phyloP scores from a whole-genome alignment of 2,797 vertebrate species.

The Rousettus madagascariensis region DNA sequence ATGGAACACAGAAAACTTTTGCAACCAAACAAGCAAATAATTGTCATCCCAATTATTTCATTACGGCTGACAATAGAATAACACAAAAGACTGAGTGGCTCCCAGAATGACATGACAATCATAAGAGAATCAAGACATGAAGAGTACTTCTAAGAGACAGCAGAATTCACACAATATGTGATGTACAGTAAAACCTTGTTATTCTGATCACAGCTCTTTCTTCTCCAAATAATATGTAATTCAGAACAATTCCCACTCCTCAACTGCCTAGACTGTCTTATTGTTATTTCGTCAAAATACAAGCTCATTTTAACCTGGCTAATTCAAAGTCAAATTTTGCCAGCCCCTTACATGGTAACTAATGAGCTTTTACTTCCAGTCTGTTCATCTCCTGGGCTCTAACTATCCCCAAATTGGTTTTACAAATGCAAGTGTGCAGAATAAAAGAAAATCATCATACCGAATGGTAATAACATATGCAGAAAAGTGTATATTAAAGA shows the following conservation, averaged over 20 bases:
- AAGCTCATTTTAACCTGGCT: slow-evolving; percentile 62
- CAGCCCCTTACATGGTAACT: slow-evolving; percentile 36
- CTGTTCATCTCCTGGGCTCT: slow-evolving; percentile 20
- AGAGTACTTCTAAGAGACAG: slow-evolving; percentile 52
- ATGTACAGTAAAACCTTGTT: slow-evolving; percentile 36
- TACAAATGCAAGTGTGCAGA: slow-evolving; percentile 3
- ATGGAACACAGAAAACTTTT: slow-evolving; percentile 65
- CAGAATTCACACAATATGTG: slow-evolving; percentile 4
- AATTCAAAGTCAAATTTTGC: slow-evolving; percentile 68
- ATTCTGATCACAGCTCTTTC: slow-evolving; percentile 37
- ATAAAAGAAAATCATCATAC: slow-evolving; percentile 16
- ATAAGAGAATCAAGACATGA: slow-evolving; percentile 52
- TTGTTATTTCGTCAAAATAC: slow-evolving; percentile 62
- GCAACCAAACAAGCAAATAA: slow-evolving; percentile 74
- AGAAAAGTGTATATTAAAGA: neutral
- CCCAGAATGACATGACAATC: neutral
- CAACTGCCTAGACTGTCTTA: slow-evolving; percentile 33
- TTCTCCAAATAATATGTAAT: slow-evolving; percentile 46
- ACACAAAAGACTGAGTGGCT: slow-evolving; percentile 54
- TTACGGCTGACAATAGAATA: slow-evolving; percentile 65
- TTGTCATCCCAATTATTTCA: slow-evolving; percentile 74
- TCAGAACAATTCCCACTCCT: slow-evolving; percentile 68
- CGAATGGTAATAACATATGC: neutral
- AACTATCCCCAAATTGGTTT: slow-evolving; percentile 7
- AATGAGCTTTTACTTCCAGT: slow-evolving; percentile 31